These are phyloP conservation scores for Apamea crenata DNA, from an alignment of 2,888 invertebrate species.

Conservation along the genomic window DNA sequence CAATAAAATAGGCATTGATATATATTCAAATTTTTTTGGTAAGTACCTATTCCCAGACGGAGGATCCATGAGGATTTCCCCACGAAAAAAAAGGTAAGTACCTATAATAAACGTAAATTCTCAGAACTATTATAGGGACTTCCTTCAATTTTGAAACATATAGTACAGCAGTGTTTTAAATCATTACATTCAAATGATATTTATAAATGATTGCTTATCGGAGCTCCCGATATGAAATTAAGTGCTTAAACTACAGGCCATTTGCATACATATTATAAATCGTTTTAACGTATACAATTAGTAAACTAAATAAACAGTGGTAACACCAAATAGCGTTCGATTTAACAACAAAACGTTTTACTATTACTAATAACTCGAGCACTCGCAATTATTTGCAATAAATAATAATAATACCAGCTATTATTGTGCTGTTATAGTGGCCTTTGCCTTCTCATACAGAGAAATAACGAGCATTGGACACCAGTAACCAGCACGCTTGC, in stretches of 20 bases:
- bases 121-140: neutral
- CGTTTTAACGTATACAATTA: neutral
- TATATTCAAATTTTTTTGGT: neutral
- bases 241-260: neutral
- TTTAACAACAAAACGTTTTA: neutral
- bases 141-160: neutral
- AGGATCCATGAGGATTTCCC: no score
- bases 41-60: no score
- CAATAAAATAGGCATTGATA: constrained; percentile 1
- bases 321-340: neutral
- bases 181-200: neutral
- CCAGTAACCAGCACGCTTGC: neutral
- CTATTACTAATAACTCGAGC: neutral
- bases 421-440: neutral
- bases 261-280: neutral
- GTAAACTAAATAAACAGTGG: neutral
- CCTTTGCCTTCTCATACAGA: neutral
- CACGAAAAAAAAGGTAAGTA: no score
- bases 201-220: neutral
- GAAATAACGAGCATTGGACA: neutral
- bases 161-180: neutral
- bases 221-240: neutral
- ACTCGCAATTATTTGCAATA: neutral
- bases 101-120: neutral
- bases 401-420: neutral